phyloP scores from a whole-genome alignment of 2,888 invertebrate genomes.

The Phalangium opilio region DNA sequence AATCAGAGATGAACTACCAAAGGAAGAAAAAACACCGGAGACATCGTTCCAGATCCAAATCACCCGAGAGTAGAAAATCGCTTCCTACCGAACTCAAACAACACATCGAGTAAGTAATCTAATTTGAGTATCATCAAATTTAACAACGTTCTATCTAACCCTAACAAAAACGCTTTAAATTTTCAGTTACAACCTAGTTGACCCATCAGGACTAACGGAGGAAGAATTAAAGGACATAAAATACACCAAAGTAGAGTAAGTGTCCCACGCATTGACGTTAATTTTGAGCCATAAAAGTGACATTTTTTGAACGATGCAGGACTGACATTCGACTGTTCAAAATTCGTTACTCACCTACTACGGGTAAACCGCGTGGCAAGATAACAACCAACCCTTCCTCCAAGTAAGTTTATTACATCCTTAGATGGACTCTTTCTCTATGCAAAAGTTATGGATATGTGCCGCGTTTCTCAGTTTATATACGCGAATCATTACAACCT shows the following conservation, averaged over 20 bases:
- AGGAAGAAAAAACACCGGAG: conserved; percentile 28
- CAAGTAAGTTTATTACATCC: too few species aligned
- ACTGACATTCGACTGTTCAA: conserved; percentile 20
- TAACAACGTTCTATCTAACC: too few species aligned
- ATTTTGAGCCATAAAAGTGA: background rate
- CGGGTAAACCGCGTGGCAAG: conserved; percentile 13
- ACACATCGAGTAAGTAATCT: conserved; percentile 63
- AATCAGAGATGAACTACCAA: conserved; percentile 30
- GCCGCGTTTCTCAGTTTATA: too few species aligned
- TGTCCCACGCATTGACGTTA: conserved; percentile 2
- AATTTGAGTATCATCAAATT: too few species aligned
- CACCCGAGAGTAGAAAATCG: conserved; percentile 48
- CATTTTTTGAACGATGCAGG: conserved; percentile 6
- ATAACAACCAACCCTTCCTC: conserved; percentile 5
- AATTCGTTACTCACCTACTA: conserved; percentile 19
- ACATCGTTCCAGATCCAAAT: conserved; percentile 36
- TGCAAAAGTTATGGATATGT: too few species aligned
- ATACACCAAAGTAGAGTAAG: conserved; percentile 22
- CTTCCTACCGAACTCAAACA: conserved; percentile 61
- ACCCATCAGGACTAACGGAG: conserved; percentile 75
- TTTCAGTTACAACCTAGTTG: conserved; percentile 44
- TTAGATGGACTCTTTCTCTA: too few species aligned
- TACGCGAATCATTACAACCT: too few species aligned
- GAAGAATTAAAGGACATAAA: conserved; percentile 31
- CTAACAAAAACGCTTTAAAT: too few species aligned